Conservation (phyloP, 2,888 invertebrate species). For the Odontothrips loti region DNA sequence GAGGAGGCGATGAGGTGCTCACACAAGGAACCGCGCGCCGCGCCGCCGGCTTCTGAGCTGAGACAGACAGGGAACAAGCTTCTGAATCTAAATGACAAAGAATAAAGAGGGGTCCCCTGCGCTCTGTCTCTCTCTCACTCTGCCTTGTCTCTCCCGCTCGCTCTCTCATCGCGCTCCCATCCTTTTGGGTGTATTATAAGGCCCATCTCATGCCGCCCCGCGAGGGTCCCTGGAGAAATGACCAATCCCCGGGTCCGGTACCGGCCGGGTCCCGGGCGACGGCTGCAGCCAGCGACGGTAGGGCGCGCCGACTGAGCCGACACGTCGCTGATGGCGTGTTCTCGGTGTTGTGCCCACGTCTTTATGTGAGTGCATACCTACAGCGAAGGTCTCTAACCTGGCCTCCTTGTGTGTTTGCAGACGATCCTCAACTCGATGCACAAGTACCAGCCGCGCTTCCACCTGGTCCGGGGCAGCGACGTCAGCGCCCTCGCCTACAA, state of each 20-base stretch:
- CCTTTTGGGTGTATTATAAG: not conserved
- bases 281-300: not conserved
- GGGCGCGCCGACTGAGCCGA: not conserved
- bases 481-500: conserved; percentile 97
- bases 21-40: not conserved
- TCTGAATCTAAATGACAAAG: conserved; percentile 23
- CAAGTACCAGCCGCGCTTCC: conserved; percentile 99
- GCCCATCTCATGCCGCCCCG: not conserved
- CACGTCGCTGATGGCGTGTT: not conserved
- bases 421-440: conserved; percentile 99
- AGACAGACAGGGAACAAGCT: not conserved
- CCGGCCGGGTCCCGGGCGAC: not conserved
- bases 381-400: not conserved
- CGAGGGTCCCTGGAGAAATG: conserved; percentile 15
- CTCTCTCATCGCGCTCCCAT: not conserved
- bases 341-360: not conserved
- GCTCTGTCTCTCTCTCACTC: conserved; percentile 14
- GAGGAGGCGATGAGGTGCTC: not conserved
- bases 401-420: conserved; percentile 58
- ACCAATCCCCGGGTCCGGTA: not conserved
- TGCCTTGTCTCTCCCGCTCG: not conserved
- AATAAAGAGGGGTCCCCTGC: not conserved
- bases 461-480: conserved; percentile 97
- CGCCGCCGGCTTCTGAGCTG: not conserved
- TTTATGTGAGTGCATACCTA: not conserved